Evolutionary conservation across 2,888 invertebrate genomes (phyloP), one percentile per base, ranked within the genome.

Genomic region (Eudasyphora cyanicolor): DNA sequence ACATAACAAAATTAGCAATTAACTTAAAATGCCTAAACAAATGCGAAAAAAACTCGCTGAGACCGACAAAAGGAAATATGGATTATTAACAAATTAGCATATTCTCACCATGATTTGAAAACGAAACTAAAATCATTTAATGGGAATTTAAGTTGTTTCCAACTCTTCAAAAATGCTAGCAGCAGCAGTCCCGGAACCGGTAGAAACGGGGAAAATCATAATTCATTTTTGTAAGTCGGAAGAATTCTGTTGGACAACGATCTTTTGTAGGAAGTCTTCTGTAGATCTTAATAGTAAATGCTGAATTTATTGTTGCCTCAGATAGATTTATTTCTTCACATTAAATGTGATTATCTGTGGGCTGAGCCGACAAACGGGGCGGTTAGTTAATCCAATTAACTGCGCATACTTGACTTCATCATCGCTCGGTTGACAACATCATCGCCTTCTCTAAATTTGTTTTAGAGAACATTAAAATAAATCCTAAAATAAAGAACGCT

Each of bases 391-490:
- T 14, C 45, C 45, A n/a, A 45, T 3, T 45, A n/a, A n/a, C 3
- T 45, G 45, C 14, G n/a, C 24, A 8, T 10, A 57, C 57, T 74
- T 57, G 45, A 42, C 45, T 24, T 35, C 24, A 74, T 76, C n/a
- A 45, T 14, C 6, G 60, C 54, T 17, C 38, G 24, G 29, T 35
- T 74, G 75, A 75, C 57, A 74, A 62, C 79, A 57, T 29, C 14
- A 69, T 79, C 69, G 60, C 35, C 38, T 51, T 78, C 14, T 74
- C 60, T 14, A n/a, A 14, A 45, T 45, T n/a, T 32, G 32, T 32
- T 32, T 4, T 45, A 45, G n/a, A 2, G 14, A 45, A 45, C 45
- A 45, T 45, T 14, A n/a, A n/a, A 32, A 45, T n/a, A 45, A n/a
- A n/a, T 45, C n/a, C 45, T n/a, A 45, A 45, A 45, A 38, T 2